Evolutionary conservation across 2,113 vertebrate genomes (phyloP).

Genomic region (Struthidea cinerea): DNA sequence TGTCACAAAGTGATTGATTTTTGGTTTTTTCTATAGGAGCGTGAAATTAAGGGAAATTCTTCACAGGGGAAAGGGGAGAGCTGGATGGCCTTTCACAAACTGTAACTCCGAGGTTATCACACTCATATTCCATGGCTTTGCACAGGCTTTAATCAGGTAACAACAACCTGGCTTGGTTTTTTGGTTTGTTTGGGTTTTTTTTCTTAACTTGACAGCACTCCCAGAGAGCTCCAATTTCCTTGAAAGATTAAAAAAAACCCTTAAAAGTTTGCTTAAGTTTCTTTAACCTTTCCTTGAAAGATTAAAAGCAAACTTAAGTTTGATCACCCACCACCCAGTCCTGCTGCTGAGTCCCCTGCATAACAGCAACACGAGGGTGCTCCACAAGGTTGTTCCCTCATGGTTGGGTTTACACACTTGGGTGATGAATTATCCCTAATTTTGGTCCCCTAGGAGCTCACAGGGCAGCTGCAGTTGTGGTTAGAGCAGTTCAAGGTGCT

Average conservation of each 20-base stretch:
- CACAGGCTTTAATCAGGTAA: neutral
- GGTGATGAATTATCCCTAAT: neutral
- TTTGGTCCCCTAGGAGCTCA: neutral
- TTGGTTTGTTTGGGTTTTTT: neutral
- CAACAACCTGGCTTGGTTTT: neutral
- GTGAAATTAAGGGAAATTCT: neutral
- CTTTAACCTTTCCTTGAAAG: neutral
- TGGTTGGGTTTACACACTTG: neutral
- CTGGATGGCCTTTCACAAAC: neutral
- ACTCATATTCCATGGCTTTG: neutral
- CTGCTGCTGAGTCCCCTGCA: neutral
- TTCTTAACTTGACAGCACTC: neutral
- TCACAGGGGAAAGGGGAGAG: neutral
- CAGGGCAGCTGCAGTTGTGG: neutral
- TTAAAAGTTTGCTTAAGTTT: neutral
- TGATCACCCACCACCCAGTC: neutral
- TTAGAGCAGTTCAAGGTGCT: neutral
- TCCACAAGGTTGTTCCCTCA: neutral
- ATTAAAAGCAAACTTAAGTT: neutral
- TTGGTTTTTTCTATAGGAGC: accelerated
- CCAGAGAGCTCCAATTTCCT: neutral
- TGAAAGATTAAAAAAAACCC: neutral
- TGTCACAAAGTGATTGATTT: neutral
- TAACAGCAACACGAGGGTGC: neutral
- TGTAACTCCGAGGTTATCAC: neutral